These are phyloP conservation scores for Bedellia somnulentella DNA, from an alignment of 2,888 invertebrate genomes.

Conservation along the genomic window DNA sequence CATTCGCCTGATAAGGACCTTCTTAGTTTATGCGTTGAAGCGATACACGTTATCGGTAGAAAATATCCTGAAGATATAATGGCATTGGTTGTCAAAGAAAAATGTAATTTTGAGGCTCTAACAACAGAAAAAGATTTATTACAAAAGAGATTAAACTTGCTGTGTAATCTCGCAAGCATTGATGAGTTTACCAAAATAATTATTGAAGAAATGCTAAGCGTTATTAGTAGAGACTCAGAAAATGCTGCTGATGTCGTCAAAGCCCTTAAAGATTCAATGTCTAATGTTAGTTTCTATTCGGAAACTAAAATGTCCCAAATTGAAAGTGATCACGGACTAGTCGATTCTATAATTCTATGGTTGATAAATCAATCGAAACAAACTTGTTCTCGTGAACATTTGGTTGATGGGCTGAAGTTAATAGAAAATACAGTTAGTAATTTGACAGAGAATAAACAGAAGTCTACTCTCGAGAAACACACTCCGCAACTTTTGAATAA, in stretches of 20 bases:
- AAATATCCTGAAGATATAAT: constrained; percentile 56
- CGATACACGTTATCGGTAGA: constrained; percentile 53
- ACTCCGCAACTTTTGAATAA: constrained; percentile 22
- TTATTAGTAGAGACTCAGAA: constrained; percentile 20
- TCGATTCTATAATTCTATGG: constrained; percentile 38
- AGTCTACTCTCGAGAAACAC: constrained; percentile 22
- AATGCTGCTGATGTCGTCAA: constrained; percentile 30
- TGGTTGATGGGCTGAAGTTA: constrained; percentile 28
- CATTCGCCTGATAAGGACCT: constrained; percentile 36
- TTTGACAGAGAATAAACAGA: constrained; percentile 30
- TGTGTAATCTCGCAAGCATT: constrained; percentile 45
- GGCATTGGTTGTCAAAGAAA: constrained; percentile 45
- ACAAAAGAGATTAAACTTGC: constrained; percentile 37
- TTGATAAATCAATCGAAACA: constrained; percentile 25
- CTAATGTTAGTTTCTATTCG: constrained; percentile 27
- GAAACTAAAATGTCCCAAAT: constrained; percentile 34
- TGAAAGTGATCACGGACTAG: constrained; percentile 41
- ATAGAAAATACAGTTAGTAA: constrained; percentile 35
- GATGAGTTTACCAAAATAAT: constrained; percentile 49
- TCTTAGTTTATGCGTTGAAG: constrained; percentile 39
- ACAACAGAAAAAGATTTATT: constrained; percentile 24
- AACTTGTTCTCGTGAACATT: constrained; percentile 16
- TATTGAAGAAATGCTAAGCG: constrained; percentile 38
- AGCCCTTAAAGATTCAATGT: constrained; percentile 31
- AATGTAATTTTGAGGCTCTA: constrained; percentile 33